Evolutionary conservation across 2,888 invertebrate species (phyloP).

Genomic region (Labia minor): DNA sequence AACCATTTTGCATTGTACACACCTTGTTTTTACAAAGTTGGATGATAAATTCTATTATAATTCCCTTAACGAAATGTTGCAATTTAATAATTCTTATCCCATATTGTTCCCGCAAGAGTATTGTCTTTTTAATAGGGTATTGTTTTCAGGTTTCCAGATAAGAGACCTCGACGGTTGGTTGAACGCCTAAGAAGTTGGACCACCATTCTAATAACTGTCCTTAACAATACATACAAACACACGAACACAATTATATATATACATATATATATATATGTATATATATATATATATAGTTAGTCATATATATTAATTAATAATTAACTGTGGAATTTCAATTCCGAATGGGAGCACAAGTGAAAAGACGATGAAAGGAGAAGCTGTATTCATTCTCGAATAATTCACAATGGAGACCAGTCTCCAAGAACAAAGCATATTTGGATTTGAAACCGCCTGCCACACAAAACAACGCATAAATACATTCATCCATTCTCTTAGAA

Average conservation of each 20-base stretch:
- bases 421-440: background rate
- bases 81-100: constrained; percentile 13
- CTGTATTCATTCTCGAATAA: background rate
- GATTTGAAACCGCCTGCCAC: background rate
- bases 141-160: background rate
- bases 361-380: background rate
- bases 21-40: background rate
- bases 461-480: background rate
- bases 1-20: background rate
- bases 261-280: no score
- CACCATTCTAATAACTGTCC: background rate
- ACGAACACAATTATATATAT: no score
- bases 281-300: background rate
- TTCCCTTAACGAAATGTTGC: constrained; percentile 13
- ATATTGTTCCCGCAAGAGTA: background rate
- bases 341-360: background rate
- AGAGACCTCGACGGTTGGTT: background rate
- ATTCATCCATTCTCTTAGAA: background rate
- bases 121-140: constrained; percentile 5
- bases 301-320: constrained; percentile 13
- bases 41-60: background rate
- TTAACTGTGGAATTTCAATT: constrained; percentile 1
- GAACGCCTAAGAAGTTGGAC: constrained; percentile 13
- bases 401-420: background rate
- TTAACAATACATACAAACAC: background rate